phyloP scores from a whole-genome alignment of 2,888 invertebrate genomes.

The Temnothorax rugatulus region DNA sequence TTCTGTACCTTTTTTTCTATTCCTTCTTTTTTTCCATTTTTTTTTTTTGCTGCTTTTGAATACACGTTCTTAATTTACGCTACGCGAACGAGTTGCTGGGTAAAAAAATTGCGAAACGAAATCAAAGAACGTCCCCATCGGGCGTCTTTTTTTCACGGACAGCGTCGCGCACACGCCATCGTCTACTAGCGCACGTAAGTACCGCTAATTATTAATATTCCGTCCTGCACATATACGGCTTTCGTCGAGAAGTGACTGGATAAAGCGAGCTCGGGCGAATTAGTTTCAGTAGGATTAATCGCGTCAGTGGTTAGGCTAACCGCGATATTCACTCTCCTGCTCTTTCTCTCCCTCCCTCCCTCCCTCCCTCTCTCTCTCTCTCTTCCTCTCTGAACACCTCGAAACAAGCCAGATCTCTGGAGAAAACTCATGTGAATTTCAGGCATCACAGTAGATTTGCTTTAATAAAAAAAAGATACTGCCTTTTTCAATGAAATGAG shows the following conservation, averaged over 20 bases:
- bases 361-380: conserved; percentile 2
- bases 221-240: conserved; percentile 21
- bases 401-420: conserved; percentile 41
- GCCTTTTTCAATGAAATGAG: background rate
- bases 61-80: conserved; percentile 18
- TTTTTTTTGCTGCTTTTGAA: conserved; percentile 27
- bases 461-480: background rate
- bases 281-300: conserved; percentile 82
- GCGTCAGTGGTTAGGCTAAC: conserved; percentile 73
- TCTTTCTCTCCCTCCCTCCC: background rate
- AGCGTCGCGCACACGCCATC: background rate
- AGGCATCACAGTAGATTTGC: background rate
- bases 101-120: conserved; percentile 16
- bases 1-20: background rate
- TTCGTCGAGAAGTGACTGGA: conserved; percentile 69
- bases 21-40: background rate
- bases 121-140: conserved; percentile 31
- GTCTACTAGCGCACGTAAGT: background rate
- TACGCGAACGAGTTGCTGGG: background rate
- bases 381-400: conserved; percentile 7
- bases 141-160: conserved; percentile 3
- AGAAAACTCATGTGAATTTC: conserved; percentile 47
- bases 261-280: conserved; percentile 80
- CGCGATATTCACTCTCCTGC: conserved; percentile 61
- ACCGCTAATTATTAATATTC: conserved; percentile 75